Base-by-base conservation (phyloP, 2,113 vertebrate species). In the Trematocara macrostoma region DNA sequence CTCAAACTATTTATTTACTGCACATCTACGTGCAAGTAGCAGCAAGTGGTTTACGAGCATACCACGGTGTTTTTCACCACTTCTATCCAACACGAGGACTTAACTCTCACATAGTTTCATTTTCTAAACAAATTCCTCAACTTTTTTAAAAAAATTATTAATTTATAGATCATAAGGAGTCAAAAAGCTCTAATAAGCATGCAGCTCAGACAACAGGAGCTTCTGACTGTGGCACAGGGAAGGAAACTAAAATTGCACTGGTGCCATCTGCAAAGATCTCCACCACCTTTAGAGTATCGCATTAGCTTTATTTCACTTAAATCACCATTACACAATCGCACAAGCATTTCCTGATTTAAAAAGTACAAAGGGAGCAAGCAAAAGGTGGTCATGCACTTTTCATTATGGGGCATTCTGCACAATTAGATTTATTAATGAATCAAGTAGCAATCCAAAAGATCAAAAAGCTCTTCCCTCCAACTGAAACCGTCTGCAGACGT, bases 371-470 rank as follows among this genome's bases (percentile, higher is more conserved):
- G 11, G 8, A 15, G 15, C 55, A 8, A 35, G 56, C 31, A n/a
- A 31, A 42, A 20, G 76, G 3, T 47, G 8, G 81, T 92, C 92
- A 91, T 83, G 87, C 84, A 42, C 61, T 79, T 80, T 40, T 81
- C 61, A 84, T 93, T 92, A 84, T 4, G 18, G 42, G 61, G 45
- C 81, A 84, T 81, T 80, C 29, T 29, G 52, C 76, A 47, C 53
- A 57, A 92, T 92, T 92, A 10, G 81, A 90, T 93, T 91, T 34
- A 87, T 84, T 79, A 56, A 71, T 87, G 81, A 56, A 47, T 55
- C 20, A 83, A 80, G 56, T 1, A 16, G 71, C 42, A 64, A 79
- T 57, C 16, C 2, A 5, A 18, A 47, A 79, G 76, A 86, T 89
- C 85, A 55, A 82, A 64, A 84, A 45, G 34, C 3, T 18, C 4